phyloP scores from a whole-genome alignment of 2,888 invertebrate genomes.

The Graphium colonna region DNA sequence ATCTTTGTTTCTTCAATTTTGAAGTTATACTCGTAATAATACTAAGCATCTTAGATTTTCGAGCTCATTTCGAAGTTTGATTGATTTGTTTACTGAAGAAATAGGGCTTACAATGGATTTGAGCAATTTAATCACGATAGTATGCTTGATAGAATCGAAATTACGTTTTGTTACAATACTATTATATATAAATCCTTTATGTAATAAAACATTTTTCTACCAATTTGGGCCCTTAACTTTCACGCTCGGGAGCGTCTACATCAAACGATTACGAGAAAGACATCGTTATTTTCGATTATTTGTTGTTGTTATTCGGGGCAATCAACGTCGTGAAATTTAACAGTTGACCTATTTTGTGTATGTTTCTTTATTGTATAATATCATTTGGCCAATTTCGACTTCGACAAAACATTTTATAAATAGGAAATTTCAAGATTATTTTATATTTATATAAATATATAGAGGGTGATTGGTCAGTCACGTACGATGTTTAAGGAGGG shows the following conservation, averaged over 20 bases:
- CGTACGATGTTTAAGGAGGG: no score
- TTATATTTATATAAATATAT: no score
- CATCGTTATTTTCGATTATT: slow-evolving; percentile 62
- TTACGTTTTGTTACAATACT: slow-evolving; percentile 17
- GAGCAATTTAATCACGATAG: no score
- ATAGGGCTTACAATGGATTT: background rate
- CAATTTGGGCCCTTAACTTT: slow-evolving; percentile 48
- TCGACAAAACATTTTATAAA: background rate
- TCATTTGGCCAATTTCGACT: background rate
- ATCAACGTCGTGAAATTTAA: slow-evolving; percentile 44
- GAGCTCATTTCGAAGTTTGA: no score
- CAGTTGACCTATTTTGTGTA: slow-evolving; percentile 45
- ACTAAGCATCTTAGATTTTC: no score
- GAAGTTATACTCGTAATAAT: no score
- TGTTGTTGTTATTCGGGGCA: slow-evolving; percentile 50
- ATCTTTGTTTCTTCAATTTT: no score
- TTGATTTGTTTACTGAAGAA: background rate
- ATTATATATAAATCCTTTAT: slow-evolving; percentile 30
- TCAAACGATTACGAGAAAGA: slow-evolving; percentile 47
- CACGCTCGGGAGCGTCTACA: slow-evolving; percentile 43
- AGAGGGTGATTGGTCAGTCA: no score
- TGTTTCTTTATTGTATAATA: slow-evolving; percentile 3
- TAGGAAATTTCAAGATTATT: background rate
- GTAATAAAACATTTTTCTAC: slow-evolving; percentile 43
- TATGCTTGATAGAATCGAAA: slow-evolving; percentile 5